Conservation (phyloP, 2,113 vertebrate genomes). For the Cyrtonyx montezumae region DNA sequence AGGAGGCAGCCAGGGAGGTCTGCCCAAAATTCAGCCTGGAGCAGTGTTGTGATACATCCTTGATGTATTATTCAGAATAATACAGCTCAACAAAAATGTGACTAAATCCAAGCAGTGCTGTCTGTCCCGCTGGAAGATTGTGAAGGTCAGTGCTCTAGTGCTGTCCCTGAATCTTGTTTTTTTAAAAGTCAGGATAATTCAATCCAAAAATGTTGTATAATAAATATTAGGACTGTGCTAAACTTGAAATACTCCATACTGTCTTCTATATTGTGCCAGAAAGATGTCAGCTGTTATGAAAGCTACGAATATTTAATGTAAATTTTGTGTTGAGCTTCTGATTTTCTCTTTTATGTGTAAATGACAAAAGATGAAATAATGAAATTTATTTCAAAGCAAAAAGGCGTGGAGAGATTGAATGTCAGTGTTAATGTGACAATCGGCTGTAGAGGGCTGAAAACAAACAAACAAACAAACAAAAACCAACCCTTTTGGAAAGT, state of each 20-base stretch:
- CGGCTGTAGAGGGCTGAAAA: not conserved
- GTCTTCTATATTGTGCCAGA: not conserved
- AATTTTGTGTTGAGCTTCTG: not conserved
- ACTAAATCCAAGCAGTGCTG: fast-evolving
- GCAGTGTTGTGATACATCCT: not conserved
- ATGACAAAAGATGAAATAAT: not conserved
- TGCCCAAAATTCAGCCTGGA: not conserved
- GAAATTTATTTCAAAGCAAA: not conserved
- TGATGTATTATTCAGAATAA: not conserved
- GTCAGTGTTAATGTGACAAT: not conserved
- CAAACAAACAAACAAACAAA: not conserved
- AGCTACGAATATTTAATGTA: not conserved
- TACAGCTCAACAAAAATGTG: not conserved
- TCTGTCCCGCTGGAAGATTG: not conserved
- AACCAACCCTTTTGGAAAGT: not conserved
- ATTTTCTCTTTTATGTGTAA: not conserved
- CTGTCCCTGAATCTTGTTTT: not conserved
- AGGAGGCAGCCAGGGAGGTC: too few species aligned
- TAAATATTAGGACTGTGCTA: not conserved
- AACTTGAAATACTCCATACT: not conserved
- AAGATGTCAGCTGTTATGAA: not conserved
- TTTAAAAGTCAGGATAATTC: not conserved
- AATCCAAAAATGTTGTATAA: not conserved
- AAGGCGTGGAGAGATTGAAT: not conserved
- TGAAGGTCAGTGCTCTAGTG: not conserved